phyloP scores from a whole-genome alignment of 1,140 invertebrate genomes.

The Trypoxylus dichotomus region DNA sequence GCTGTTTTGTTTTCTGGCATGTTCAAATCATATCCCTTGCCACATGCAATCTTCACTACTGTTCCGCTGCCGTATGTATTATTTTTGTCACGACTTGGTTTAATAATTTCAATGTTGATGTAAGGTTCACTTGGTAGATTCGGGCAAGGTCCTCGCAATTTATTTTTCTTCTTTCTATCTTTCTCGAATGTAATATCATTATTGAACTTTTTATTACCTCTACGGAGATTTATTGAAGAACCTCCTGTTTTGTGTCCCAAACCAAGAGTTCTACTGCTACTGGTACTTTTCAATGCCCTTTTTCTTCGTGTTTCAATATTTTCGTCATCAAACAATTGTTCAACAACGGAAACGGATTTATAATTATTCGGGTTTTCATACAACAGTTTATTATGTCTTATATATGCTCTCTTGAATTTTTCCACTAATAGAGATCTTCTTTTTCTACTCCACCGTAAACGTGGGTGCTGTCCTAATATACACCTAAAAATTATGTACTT shows the following conservation, averaged over 20 bases:
- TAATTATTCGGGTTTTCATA: conserved; percentile 33
- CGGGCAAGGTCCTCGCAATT: conserved; percentile 56
- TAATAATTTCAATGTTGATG: conserved; percentile 67
- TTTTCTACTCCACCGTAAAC: conserved; percentile 74
- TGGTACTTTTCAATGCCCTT: conserved; percentile 43
- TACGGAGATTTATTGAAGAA: conserved; percentile 38
- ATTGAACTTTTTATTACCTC: conserved; percentile 43
- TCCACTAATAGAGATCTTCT: conserved; percentile 62
- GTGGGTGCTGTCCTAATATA: conserved; percentile 78
- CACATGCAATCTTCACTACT: conserved; percentile 71
- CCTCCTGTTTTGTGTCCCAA: conserved; percentile 41
- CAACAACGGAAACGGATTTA: neutral
- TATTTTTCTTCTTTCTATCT: conserved; percentile 45
- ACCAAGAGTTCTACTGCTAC: conserved; percentile 37
- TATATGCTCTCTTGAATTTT: conserved; percentile 44
- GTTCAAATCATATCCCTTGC: conserved; percentile 73
- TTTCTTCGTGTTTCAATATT: conserved; percentile 37
- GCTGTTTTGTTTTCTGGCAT: conserved; percentile 73
- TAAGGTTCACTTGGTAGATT: conserved; percentile 64
- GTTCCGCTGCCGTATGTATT: conserved; percentile 66
- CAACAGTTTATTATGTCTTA: conserved; percentile 40
- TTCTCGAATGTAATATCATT: conserved; percentile 39
- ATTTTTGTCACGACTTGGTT: conserved; percentile 62
- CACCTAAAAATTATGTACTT: conserved; percentile 57
- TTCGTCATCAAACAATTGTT: conserved; percentile 8